These are phyloP conservation scores for Lasioglossum lativentre DNA, from an alignment of 2,888 invertebrate species.

Conservation along the genomic window DNA sequence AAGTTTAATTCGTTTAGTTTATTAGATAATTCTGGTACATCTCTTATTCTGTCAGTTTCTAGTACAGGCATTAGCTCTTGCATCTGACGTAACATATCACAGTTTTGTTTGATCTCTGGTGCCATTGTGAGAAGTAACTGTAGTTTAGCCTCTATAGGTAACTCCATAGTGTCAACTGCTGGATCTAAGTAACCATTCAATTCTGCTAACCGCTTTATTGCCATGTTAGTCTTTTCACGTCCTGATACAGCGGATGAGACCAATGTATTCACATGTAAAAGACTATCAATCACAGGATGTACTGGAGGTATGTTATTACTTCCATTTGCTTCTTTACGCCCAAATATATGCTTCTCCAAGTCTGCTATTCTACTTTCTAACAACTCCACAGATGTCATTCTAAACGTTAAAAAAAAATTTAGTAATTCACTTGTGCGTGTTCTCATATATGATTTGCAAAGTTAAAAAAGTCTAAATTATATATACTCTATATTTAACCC, in stretches of 20 bases:
- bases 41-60: constrained; percentile 83
- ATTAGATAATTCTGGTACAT: constrained; percentile 83
- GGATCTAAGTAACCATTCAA: constrained; percentile 85
- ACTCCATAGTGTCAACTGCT: constrained; percentile 82
- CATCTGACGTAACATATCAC: constrained; percentile 81
- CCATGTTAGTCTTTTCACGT: constrained; percentile 84
- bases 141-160: constrained; percentile 85
- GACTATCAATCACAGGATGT: constrained; percentile 83
- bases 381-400: constrained; percentile 78
- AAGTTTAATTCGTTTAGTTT: constrained; percentile 84
- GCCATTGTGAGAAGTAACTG: constrained; percentile 85
- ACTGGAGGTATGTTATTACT: constrained; percentile 76
- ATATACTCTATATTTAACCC: no score
- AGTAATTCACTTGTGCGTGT: not conserved
- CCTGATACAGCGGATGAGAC: constrained; percentile 86
- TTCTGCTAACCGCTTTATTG: constrained; percentile 84
- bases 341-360: constrained; percentile 85
- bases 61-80: constrained; percentile 83
- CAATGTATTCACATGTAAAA: constrained; percentile 85
- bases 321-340: constrained; percentile 75
- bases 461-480: no score
- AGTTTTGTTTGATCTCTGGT: constrained; percentile 84
- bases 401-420: constrained; percentile 24
- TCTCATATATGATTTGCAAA: constrained; percentile 9
- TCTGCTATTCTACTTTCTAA: constrained; percentile 85